phyloP scores from a whole-genome alignment of 2,113 vertebrate genomes.

The Antechinus flavipes region DNA sequence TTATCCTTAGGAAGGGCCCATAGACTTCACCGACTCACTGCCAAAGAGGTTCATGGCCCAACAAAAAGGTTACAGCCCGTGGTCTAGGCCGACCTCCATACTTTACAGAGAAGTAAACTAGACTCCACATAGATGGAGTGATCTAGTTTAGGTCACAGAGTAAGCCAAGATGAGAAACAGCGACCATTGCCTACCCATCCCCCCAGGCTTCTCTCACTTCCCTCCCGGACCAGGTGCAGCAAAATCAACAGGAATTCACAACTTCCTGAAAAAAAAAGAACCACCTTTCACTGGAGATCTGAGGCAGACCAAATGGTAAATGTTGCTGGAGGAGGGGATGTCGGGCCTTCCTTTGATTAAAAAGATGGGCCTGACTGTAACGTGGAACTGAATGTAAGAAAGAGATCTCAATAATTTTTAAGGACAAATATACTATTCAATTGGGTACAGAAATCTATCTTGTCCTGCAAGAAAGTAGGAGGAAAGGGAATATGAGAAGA shows the following conservation, averaged over 20 bases:
- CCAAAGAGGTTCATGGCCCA: neutral
- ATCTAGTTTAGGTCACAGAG: conserved; percentile 2
- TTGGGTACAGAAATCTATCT: too few species aligned
- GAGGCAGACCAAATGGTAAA: neutral
- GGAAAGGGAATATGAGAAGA: too few species aligned
- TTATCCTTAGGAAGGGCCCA: neutral
- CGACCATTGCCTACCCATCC: neutral
- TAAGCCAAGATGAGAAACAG: neutral
- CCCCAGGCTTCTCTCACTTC: neutral
- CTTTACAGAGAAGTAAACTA: neutral
- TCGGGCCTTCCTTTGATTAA: neutral
- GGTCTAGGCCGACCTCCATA: neutral
- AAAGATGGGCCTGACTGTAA: conserved; percentile 8
- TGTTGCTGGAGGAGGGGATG: neutral
- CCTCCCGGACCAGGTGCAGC: conserved; percentile 8
- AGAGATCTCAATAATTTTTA: neutral
- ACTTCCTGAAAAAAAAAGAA: conserved; percentile 49
- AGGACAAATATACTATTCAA: neutral
- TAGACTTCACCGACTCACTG: too few species aligned
- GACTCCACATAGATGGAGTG: neutral
- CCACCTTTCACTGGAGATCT: conserved; percentile 21
- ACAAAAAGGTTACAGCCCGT: neutral
- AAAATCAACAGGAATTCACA: conserved; percentile 54
- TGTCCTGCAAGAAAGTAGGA: too few species aligned
- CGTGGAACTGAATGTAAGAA: neutral